Conservation (phyloP, 2,797 vertebrate species). For the Lepus townsendii region DNA sequence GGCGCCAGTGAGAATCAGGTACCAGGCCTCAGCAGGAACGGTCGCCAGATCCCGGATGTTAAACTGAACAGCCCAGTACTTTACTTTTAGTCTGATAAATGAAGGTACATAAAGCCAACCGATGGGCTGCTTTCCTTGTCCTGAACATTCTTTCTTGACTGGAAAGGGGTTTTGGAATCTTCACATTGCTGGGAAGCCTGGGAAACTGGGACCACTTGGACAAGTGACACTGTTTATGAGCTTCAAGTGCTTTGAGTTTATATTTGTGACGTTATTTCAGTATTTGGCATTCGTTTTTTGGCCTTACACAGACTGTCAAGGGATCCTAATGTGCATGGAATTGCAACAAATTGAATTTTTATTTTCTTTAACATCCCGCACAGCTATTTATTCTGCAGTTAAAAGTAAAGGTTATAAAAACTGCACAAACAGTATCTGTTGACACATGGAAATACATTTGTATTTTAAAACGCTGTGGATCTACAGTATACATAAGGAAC, state of each 20-base stretch:
- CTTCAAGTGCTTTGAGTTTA: conserved; percentile 39
- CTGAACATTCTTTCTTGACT: neutral
- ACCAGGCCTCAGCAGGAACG: neutral
- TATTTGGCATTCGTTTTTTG: neutral
- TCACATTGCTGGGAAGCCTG: neutral
- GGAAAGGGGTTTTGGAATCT: conserved; percentile 40
- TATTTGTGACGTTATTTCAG: neutral
- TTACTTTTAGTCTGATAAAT: conserved; percentile 34
- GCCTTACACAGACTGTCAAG: neutral
- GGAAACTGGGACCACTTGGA: neutral
- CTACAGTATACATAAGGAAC: neutral
- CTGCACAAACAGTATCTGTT: neutral
- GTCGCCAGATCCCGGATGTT: neutral
- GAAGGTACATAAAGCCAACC: conserved; percentile 19
- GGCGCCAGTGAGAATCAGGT: neutral
- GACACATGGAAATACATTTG: conserved; percentile 41
- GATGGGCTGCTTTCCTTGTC: no score
- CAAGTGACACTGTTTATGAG: neutral
- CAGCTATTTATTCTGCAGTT: conserved; percentile 24
- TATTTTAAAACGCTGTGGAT: conserved; percentile 32
- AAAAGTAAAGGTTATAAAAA: conserved; percentile 21
- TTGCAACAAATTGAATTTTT: neutral
- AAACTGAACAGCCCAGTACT: neutral
- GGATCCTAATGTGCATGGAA: neutral
- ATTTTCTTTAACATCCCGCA: neutral